A percentile compares a stretch with the other conserved stretches of the same genome.
phyloP scores from a whole-genome alignment of 2,888 invertebrate species.

The Lordiphosa andalusiaca region DNA sequence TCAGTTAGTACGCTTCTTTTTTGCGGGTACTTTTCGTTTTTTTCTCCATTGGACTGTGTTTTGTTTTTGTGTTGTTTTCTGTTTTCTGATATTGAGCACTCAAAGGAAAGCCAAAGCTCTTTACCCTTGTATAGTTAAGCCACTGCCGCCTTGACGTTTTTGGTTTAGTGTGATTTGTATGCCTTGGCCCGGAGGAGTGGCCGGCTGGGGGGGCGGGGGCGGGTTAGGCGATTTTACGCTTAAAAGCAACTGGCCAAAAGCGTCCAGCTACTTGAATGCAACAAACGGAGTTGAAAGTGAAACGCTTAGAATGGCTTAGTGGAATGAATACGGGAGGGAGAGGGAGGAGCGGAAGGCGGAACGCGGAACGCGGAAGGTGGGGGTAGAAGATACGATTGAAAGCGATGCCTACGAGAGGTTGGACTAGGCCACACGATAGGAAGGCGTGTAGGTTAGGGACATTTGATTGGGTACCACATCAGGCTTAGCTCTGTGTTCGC shows the following conservation, averaged over 20 bases:
- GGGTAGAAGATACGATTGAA: constrained; percentile 12
- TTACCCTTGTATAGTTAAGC: constrained; percentile 33
- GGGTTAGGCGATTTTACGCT: constrained; percentile 43
- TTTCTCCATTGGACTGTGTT: constrained; percentile 29
- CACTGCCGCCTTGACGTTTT: constrained; percentile 60
- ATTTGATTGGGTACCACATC: too few relatives aligned
- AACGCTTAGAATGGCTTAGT: constrained; percentile 53
- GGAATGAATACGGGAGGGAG: constrained; percentile 15
- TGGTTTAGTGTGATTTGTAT: constrained; percentile 69
- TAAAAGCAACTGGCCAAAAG: constrained; percentile 40
- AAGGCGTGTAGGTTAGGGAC: too few relatives aligned
- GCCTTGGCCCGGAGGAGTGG: constrained; percentile 18
- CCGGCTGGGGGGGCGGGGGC: neutral
- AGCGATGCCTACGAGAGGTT: neutral
- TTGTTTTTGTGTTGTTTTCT: constrained; percentile 19
- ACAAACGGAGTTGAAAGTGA: constrained; percentile 67
- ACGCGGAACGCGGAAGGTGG: too few relatives aligned
- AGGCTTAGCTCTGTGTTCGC: too few relatives aligned
- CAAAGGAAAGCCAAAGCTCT: constrained; percentile 60
- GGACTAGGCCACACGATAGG: too few relatives aligned
- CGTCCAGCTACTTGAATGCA: constrained; percentile 50
- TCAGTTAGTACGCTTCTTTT: constrained; percentile 8
- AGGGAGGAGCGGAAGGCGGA: too few relatives aligned
- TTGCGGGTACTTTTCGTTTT: constrained; percentile 15
- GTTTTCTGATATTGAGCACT: constrained; percentile 58